Percentiles rank a stretch among this genome's conserved stretches.
These are phyloP conservation scores for Cremastobaeus sp. DNA, from an alignment of 2,888 invertebrate species.

Conservation along the genomic window DNA sequence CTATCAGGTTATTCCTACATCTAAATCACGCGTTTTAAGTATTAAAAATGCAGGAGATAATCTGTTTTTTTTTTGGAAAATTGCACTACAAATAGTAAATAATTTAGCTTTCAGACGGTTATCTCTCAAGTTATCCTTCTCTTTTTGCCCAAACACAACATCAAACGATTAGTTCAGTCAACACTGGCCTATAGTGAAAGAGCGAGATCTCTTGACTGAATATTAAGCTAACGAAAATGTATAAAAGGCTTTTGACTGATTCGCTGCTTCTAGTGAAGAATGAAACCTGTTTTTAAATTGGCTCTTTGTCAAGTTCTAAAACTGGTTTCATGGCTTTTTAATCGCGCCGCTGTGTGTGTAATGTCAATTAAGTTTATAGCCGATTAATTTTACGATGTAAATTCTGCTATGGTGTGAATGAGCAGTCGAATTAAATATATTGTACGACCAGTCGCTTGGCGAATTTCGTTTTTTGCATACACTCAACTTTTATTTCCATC, in stretches of 20 bases:
- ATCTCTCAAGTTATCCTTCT: slow-evolving; percentile 32
- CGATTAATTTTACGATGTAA: slow-evolving; percentile 62
- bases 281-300: slow-evolving; percentile 60
- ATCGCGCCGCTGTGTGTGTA: slow-evolving; percentile 58
- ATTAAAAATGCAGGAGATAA: no score
- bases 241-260: slow-evolving; percentile 59
- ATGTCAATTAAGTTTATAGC: slow-evolving; percentile 62
- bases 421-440: slow-evolving; percentile 48
- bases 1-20: no score
- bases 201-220: slow-evolving; percentile 27
- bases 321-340: slow-evolving; percentile 61
- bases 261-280: slow-evolving; percentile 49
- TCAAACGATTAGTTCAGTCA: slow-evolving; percentile 54
- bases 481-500: slow-evolving; percentile 12
- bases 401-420: slow-evolving; percentile 54
- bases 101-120: slow-evolving; percentile 44
- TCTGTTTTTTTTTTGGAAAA: no score
- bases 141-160: slow-evolving; percentile 37
- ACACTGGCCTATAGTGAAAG: slow-evolving; percentile 25
- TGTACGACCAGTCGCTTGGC: slow-evolving; percentile 39
- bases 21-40: no score
- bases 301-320: slow-evolving; percentile 60
- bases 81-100: slow-evolving; percentile 43
- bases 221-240: slow-evolving; percentile 45
- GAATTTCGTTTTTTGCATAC: slow-evolving; percentile 27